Percentiles rank a stretch among this genome's conserved stretches.
Evolutionary conservation across 2,888 invertebrate genomes (phyloP).

Genomic region (Capitulum mitella): DNA sequence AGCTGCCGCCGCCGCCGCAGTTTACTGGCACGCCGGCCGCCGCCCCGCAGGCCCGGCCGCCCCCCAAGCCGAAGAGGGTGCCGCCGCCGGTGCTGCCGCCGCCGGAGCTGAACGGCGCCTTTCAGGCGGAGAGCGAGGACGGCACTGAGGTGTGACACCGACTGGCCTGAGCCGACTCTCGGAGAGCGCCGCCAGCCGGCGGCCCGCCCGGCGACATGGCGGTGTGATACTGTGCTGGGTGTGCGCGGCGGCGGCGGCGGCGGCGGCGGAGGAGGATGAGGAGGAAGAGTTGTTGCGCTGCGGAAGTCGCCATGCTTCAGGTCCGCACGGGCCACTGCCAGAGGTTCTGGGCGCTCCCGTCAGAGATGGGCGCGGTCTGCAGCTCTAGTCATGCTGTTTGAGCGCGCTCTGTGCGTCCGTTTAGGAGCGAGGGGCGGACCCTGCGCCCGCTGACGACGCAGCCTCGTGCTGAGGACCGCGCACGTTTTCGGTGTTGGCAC

Average conservation of each 20-base stretch:
- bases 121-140: slow-evolving; percentile 36
- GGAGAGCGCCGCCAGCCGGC: no score
- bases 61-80: slow-evolving; percentile 27
- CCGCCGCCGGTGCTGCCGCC: not conserved
- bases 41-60: slow-evolving; percentile 16
- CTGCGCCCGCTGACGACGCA: no score
- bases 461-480: no score
- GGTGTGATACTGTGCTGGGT: not conserved
- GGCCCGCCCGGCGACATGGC: not conserved
- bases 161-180: no score
- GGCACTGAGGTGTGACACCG: slow-evolving; percentile 35
- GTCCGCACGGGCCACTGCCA: no score
- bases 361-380: not conserved
- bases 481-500: no score
- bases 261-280: no score
- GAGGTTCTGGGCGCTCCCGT: no score
- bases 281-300: no score
- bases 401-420: not conserved
- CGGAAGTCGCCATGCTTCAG: no score
- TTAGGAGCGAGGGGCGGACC: no score
- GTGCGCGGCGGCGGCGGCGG: not conserved
- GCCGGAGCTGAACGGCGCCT: slow-evolving; percentile 27
- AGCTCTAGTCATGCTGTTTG: not conserved
- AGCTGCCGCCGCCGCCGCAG: slow-evolving; percentile 1
- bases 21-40: no score